These are phyloP conservation scores for Rhyacophila brunnea DNA, from an alignment of 1,140 invertebrate genomes.

Conservation along the genomic window DNA sequence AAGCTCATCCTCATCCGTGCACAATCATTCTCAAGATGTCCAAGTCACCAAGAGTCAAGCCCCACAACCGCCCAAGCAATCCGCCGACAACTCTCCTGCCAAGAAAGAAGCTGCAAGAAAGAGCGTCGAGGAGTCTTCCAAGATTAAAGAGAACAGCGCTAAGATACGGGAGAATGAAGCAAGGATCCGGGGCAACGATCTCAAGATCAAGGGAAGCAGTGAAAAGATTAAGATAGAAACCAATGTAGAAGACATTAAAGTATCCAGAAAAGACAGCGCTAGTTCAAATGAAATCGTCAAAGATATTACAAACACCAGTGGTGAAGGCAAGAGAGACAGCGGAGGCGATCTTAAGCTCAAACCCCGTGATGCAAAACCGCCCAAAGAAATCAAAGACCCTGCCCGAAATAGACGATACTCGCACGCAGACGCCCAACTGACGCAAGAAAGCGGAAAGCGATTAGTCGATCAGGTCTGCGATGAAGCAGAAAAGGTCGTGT, in stretches of 20 bases:
- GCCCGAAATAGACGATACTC: conserved; percentile 4
- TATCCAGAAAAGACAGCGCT: too few species aligned
- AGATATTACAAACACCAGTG: conserved; percentile 11
- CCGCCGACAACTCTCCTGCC: neutral
- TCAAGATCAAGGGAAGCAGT: too few species aligned
- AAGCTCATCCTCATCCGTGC: conserved; percentile 10
- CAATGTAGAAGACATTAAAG: too few species aligned
- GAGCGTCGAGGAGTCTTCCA: conserved; percentile 2
- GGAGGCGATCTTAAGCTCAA: neutral
- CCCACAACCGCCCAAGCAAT: conserved; percentile 20
- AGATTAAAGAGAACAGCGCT: neutral
- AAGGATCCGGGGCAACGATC: too few species aligned
- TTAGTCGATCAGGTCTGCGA: conserved; percentile 44
- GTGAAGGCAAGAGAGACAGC: conserved; percentile 6
- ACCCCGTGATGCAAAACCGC: neutral
- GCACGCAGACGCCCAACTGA: conserved; percentile 19
- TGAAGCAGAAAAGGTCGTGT: conserved; percentile 49
- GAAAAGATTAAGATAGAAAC: too few species aligned
- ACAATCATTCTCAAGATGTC: conserved; percentile 1
- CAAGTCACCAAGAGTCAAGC: conserved; percentile 25
- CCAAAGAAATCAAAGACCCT: neutral
- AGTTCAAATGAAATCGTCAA: neutral
- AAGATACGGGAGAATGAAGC: neutral
- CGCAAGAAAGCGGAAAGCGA: conserved; percentile 16
- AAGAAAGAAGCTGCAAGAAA: conserved; percentile 6